A percentile compares a stretch with the other conserved stretches of the same genome.
phyloP scores from a whole-genome alignment of 2,113 vertebrate genomes.

The Carollia perspicillata region DNA sequence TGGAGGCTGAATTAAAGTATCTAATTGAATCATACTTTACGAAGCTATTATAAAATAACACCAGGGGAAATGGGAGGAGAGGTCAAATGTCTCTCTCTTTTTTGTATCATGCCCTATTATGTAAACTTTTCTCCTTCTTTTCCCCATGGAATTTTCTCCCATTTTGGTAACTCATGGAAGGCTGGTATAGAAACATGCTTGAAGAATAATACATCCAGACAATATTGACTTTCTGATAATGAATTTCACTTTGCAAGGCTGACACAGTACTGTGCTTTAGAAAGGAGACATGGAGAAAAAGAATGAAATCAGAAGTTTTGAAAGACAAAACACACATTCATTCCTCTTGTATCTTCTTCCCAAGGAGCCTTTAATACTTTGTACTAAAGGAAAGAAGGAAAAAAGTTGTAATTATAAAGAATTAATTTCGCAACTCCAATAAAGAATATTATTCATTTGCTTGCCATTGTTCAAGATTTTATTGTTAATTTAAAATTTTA shows the following conservation, averaged over 20 bases:
- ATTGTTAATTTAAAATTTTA: slow-evolving; percentile 79
- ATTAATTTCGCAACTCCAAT: slow-evolving; percentile 72
- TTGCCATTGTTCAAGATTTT: slow-evolving; percentile 77
- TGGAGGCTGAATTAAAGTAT: background rate
- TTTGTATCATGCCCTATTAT: background rate
- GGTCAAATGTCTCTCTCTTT: background rate
- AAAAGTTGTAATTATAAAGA: slow-evolving; percentile 64
- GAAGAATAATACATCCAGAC: background rate
- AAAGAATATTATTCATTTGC: slow-evolving; percentile 69
- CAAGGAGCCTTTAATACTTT: slow-evolving; percentile 18
- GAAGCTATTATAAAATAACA: background rate
- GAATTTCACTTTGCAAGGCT: background rate
- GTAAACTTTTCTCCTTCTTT: background rate
- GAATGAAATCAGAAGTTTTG: slow-evolving; percentile 25
- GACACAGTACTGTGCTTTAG: background rate
- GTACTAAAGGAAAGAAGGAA: background rate
- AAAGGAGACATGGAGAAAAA: background rate
- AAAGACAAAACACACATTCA: background rate
- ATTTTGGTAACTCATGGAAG: slow-evolving; percentile 11
- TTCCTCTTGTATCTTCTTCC: background rate
- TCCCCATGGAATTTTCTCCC: background rate
- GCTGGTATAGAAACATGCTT: background rate
- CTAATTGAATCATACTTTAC: background rate
- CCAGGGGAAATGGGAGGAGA: background rate
- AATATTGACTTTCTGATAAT: background rate